Evolutionary conservation across 2,888 invertebrate genomes (phyloP).

Genomic region (Dorcus hopei): DNA sequence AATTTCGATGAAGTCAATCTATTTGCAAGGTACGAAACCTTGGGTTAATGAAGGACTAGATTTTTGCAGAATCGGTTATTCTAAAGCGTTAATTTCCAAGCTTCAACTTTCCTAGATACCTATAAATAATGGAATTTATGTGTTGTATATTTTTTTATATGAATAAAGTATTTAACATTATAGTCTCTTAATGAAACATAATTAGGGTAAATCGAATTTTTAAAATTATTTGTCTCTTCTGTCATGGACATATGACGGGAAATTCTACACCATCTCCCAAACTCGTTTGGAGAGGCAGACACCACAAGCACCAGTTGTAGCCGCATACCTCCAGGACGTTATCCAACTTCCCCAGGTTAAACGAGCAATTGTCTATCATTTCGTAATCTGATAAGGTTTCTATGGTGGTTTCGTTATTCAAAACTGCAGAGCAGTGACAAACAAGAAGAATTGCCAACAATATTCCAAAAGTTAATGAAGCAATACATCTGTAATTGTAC

Average conservation of each 20-base stretch:
- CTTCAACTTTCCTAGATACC: too few relatives aligned
- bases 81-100: too few relatives aligned
- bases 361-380: constrained; percentile 29
- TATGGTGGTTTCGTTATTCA: constrained; percentile 32
- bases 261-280: constrained; percentile 27
- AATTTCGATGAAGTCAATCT: too few relatives aligned
- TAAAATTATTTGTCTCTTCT: too few relatives aligned
- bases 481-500: constrained; percentile 18
- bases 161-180: too few relatives aligned
- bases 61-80: too few relatives aligned
- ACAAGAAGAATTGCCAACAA: constrained; percentile 22
- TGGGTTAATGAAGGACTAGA: too few relatives aligned
- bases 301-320: constrained; percentile 29
- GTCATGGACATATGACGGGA: constrained; percentile 6
- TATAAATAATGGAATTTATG: too few relatives aligned
- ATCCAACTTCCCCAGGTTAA: constrained; percentile 29
- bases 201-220: too few relatives aligned
- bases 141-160: too few relatives aligned
- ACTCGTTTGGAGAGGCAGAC: constrained; percentile 27
- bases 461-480: constrained; percentile 17
- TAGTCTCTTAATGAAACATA: too few relatives aligned
- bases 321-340: constrained; percentile 33
- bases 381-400: constrained; percentile 26
- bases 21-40: too few relatives aligned
- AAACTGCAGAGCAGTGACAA: constrained; percentile 26